Conservation (phyloP, 1,140 invertebrate genomes). For the Mycetomoellerius zeteki region DNA sequence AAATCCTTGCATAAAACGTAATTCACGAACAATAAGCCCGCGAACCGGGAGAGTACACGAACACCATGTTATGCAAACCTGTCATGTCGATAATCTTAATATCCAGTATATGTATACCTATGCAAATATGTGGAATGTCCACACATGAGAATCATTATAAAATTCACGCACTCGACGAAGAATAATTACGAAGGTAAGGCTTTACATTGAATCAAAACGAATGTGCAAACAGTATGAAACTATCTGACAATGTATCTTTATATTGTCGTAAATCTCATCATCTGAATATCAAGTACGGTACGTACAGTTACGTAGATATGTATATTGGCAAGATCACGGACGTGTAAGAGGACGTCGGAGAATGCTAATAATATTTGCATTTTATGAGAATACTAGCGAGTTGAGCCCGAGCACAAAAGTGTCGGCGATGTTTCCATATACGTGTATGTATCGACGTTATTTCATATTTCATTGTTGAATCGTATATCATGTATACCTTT, state of each 20-base stretch:
- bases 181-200: constrained; percentile 58
- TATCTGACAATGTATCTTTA: constrained; percentile 65
- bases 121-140: not conserved
- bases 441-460: constrained; percentile 40
- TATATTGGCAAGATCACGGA: constrained; percentile 67
- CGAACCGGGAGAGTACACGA: not conserved
- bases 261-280: constrained; percentile 72
- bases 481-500: not conserved
- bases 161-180: not conserved
- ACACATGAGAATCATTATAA: not conserved
- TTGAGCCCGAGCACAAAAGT: constrained; percentile 47
- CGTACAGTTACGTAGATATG: constrained; percentile 45
- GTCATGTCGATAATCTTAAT: constrained; percentile 21
- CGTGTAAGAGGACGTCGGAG: constrained; percentile 67
- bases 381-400: constrained; percentile 70
- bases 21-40: not conserved
- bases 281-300: constrained; percentile 73
- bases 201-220: constrained; percentile 57
- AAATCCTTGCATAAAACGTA: constrained; percentile 1
- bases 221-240: constrained; percentile 41
- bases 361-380: constrained; percentile 77
- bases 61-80: constrained; percentile 2
- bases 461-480: constrained; percentile 34
- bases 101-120: not conserved
- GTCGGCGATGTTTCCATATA: constrained; percentile 58